phyloP scores from a whole-genome alignment of 1,140 invertebrate species.

The Leptinotarsa lineolata region DNA sequence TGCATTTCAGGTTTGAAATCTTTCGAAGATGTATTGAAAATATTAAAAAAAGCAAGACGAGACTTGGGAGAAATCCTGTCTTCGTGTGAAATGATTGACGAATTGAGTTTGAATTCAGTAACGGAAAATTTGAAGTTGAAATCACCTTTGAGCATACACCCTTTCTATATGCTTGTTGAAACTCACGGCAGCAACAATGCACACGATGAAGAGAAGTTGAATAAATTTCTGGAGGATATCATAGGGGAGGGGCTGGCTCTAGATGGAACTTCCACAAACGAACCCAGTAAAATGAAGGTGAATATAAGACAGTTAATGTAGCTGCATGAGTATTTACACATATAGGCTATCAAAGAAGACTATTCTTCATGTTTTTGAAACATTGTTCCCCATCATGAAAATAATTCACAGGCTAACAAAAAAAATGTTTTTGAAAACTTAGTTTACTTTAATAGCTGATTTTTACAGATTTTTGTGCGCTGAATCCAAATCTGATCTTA shows the following conservation, averaged over 20 bases:
- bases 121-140: conserved; percentile 66
- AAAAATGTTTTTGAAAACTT: no score
- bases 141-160: conserved; percentile 67
- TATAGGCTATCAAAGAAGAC: no score
- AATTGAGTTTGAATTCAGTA: conserved; percentile 65
- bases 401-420: no score
- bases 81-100: conserved; percentile 92
- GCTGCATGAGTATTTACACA: not conserved
- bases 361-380: no score
- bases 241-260: conserved; percentile 72
- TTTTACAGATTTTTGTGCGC: no score
- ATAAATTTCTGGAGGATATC: conserved; percentile 73
- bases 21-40: conserved; percentile 78
- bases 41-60: conserved; percentile 72
- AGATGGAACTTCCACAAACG: conserved; percentile 84
- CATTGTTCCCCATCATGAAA: no score
- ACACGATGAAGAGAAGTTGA: conserved; percentile 89
- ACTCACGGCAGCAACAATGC: conserved; percentile 80
- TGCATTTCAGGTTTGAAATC: conserved; percentile 67
- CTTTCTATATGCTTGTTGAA: conserved; percentile 92
- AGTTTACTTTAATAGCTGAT: no score
- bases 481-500: no score
- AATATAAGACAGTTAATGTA: not conserved
- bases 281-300: conserved; percentile 78
- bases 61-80: conserved; percentile 88